phyloP scores from a whole-genome alignment of 2,797 vertebrate genomes.

The Neosilurus mollespiculum region DNA sequence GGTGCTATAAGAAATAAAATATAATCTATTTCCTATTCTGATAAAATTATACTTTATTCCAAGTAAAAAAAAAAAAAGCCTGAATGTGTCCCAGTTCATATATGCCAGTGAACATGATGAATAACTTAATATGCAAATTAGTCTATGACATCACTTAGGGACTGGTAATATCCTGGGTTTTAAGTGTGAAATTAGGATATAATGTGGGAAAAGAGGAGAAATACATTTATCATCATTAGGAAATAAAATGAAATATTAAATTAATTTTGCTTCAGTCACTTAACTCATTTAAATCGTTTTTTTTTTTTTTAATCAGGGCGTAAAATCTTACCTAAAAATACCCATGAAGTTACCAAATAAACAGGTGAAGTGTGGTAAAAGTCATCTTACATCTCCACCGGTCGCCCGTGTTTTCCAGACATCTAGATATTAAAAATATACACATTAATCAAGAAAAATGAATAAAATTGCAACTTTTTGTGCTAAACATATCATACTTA shows the following conservation, averaged over 20 bases:
- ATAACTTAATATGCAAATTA: background rate
- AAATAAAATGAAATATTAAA: background rate
- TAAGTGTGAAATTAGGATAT: background rate
- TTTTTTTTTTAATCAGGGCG: background rate
- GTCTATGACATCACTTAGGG: background rate
- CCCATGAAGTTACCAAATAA: background rate
- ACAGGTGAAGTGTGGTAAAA: background rate
- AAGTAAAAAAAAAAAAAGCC: too few species aligned
- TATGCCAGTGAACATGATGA: too few species aligned
- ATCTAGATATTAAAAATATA: conserved; percentile 41
- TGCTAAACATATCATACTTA: background rate
- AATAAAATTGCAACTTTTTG: background rate
- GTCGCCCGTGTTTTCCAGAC: conserved; percentile 24
- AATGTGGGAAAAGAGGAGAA: background rate
- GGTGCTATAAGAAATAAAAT: background rate
- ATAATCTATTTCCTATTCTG: background rate
- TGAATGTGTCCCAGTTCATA: background rate
- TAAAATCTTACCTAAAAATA: background rate
- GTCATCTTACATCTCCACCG: conserved; percentile 25
- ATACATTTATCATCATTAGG: background rate
- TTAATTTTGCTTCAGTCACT: background rate
- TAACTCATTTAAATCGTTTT: too few species aligned
- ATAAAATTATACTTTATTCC: background rate
- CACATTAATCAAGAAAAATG: conserved; percentile 24
- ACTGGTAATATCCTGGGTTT: background rate